Evolutionary conservation across 2,888 invertebrate species (phyloP).

Genomic region (Dromius quadrimaculatus): DNA sequence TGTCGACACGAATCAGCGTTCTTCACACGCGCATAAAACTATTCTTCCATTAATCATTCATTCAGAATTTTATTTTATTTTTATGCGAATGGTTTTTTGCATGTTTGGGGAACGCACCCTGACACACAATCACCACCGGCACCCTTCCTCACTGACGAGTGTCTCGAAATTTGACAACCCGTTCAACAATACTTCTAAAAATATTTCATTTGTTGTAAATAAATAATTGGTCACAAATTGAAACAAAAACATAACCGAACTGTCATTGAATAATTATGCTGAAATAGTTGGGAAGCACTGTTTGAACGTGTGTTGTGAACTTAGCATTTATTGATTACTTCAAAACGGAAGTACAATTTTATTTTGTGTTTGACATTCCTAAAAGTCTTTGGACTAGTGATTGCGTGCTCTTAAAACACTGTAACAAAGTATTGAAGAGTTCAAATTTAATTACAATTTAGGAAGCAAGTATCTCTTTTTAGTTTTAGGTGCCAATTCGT

Average conservation of each 20-base stretch:
- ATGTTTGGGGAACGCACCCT: slow-evolving; percentile 3
- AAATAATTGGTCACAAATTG: too few relatives aligned
- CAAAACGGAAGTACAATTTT: slow-evolving; percentile 48
- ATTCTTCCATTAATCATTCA: neutral
- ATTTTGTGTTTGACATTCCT: slow-evolving; percentile 54
- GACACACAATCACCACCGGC: slow-evolving; percentile 40
- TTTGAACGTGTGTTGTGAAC: neutral
- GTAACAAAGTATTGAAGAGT: slow-evolving; percentile 47
- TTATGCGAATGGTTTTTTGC: slow-evolving; percentile 9
- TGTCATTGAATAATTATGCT: too few relatives aligned
- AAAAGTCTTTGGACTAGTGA: slow-evolving; percentile 45
- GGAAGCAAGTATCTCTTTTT: slow-evolving; percentile 55
- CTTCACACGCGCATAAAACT: neutral
- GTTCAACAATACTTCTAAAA: too few relatives aligned
- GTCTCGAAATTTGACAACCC: slow-evolving; percentile 29
- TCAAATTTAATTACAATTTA: slow-evolving; percentile 50
- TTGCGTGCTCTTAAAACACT: slow-evolving; percentile 42
- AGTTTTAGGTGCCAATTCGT: slow-evolving; percentile 60
- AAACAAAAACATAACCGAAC: too few relatives aligned
- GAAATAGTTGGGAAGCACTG: slow-evolving; percentile 10
- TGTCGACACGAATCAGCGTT: slow-evolving; percentile 28
- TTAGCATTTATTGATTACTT: slow-evolving; percentile 44
- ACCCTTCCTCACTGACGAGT: slow-evolving; percentile 26
- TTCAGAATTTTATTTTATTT: neutral
- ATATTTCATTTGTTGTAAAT: too few relatives aligned